phyloP scores from a whole-genome alignment of 2,113 vertebrate species.

The Apistogramma diplotaenia region DNA sequence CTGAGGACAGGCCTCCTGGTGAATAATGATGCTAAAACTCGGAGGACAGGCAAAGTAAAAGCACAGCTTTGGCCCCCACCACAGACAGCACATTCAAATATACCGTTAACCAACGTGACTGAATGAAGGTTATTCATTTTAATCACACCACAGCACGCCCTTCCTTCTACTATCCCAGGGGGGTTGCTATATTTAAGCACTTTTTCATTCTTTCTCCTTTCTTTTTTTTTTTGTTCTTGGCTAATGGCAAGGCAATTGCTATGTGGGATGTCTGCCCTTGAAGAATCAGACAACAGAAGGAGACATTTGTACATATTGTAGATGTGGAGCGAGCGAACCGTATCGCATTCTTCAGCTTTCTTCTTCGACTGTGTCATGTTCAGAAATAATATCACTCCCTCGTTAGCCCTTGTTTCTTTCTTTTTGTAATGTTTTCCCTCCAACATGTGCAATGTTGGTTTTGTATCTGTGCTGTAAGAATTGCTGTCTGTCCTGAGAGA shows the following conservation, averaged over 20 bases:
- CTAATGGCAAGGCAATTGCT: slow-evolving; percentile 67
- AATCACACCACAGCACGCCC: slow-evolving; percentile 68
- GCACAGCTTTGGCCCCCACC: slow-evolving; percentile 17
- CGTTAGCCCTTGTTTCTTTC: neutral
- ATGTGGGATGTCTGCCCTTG: slow-evolving; percentile 71
- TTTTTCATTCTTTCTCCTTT: slow-evolving; percentile 65
- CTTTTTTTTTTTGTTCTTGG: slow-evolving; percentile 64
- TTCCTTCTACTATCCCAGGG: slow-evolving; percentile 59
- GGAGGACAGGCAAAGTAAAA: slow-evolving; percentile 5
- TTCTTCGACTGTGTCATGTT: slow-evolving; percentile 27
- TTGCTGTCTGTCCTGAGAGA: slow-evolving; percentile 41
- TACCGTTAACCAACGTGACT: slow-evolving; percentile 57
- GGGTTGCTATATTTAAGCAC: slow-evolving; percentile 76
- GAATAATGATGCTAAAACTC: slow-evolving; percentile 51
- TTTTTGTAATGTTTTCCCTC: slow-evolving; percentile 1
- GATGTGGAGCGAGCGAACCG: slow-evolving; percentile 38
- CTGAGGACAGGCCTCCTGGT: slow-evolving; percentile 48
- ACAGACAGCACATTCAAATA: slow-evolving; percentile 20
- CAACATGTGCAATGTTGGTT: slow-evolving; percentile 29
- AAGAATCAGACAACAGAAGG: slow-evolving; percentile 68
- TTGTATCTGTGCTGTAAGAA: slow-evolving; percentile 39
- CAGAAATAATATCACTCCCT: slow-evolving; percentile 32
- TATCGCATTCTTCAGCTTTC: slow-evolving; percentile 23
- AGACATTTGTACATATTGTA: slow-evolving; percentile 67
- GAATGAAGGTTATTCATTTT: slow-evolving; percentile 74